These are phyloP conservation scores for Contarinia nasturtii DNA, from an alignment of 1,140 invertebrate genomes.

Conservation along the genomic window DNA sequence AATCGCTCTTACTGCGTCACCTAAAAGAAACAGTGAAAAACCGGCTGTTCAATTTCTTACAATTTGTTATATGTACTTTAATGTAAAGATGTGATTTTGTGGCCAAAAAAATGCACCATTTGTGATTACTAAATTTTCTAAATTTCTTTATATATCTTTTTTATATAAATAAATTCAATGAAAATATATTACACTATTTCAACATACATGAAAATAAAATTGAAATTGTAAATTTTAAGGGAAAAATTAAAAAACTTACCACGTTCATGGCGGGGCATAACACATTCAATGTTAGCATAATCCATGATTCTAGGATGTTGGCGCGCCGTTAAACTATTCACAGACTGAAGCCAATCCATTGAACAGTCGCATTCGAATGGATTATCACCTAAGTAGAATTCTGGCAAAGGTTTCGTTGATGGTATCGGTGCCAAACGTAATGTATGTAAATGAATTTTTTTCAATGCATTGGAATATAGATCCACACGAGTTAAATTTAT, in stretches of 20 bases:
- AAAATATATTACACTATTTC: too few relatives aligned
- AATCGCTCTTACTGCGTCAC: slow-evolving; percentile 46
- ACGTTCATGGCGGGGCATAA: slow-evolving; percentile 56
- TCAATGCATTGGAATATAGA: slow-evolving; percentile 63
- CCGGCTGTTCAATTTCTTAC: too few relatives aligned
- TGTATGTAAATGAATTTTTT: slow-evolving; percentile 57
- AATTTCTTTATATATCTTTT: too few relatives aligned
- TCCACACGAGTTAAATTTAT: slow-evolving; percentile 60
- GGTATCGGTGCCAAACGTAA: slow-evolving; percentile 45
- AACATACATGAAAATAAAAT: too few relatives aligned
- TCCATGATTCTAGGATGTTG: slow-evolving; percentile 68
- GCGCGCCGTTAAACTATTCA: slow-evolving; percentile 46
- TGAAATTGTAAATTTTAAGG: too few relatives aligned
- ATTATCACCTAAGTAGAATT: slow-evolving; percentile 73
- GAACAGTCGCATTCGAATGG: slow-evolving; percentile 75
- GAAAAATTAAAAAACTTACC: too few relatives aligned
- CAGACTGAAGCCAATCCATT: slow-evolving; percentile 71
- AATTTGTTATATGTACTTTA: too few relatives aligned
- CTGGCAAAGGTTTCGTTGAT: slow-evolving; percentile 40
- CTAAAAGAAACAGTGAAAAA: too few relatives aligned
- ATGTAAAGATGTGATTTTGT: too few relatives aligned
- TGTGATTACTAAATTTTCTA: too few relatives aligned
- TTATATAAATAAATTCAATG: too few relatives aligned
- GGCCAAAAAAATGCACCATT: too few relatives aligned
- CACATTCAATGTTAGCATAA: slow-evolving; percentile 60